phyloP scores from a whole-genome alignment of 2,797 vertebrate genomes.

The Garrulus glandarius region DNA sequence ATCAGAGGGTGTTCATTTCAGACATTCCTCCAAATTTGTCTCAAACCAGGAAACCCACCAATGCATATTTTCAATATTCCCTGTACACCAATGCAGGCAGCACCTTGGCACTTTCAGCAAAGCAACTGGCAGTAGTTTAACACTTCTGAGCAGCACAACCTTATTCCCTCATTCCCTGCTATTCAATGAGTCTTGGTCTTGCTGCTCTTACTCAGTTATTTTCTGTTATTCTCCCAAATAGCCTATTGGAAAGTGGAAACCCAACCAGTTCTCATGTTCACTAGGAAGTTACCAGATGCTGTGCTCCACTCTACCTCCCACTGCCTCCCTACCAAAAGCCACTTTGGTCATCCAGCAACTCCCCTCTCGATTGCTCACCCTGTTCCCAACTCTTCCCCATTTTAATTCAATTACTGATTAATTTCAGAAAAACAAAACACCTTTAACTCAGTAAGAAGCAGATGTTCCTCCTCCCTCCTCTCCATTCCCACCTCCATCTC shows the following conservation, averaged over 20 bases:
- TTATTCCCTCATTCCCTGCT: background rate
- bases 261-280: background rate
- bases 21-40: too few relatives aligned
- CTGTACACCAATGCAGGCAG: fast-evolving
- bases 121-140: background rate
- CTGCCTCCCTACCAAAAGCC: background rate
- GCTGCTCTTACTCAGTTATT: background rate
- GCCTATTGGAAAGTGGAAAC: background rate
- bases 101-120: background rate
- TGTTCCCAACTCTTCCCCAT: background rate
- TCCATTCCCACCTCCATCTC: background rate
- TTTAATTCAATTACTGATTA: background rate
- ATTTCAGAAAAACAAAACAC: background rate
- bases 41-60: background rate
- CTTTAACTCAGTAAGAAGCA: background rate
- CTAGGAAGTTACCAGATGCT: background rate
- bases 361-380: background rate
- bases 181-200: fast-evolving
- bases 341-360: background rate
- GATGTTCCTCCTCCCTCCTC: background rate
- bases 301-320: background rate
- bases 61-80: background rate
- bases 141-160: background rate
- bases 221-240: background rate
- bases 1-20: too few relatives aligned